These are phyloP conservation scores for Pedionomus torquatus DNA, from an alignment of 2,113 vertebrate genomes.

Conservation along the genomic window DNA sequence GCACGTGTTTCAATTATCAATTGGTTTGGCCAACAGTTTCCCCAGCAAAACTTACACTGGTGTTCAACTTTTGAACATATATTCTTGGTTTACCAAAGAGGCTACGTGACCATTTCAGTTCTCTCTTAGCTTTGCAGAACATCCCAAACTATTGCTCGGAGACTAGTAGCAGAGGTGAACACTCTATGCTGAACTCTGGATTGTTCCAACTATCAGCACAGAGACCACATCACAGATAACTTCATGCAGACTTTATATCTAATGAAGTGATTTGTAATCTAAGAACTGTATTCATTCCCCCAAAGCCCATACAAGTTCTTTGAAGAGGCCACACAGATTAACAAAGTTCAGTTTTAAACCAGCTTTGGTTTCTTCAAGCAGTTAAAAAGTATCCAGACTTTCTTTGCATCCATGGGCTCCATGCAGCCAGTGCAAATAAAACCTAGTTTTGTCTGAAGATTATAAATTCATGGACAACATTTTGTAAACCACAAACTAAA, in stretches of 20 bases:
- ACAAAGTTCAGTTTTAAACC: not conserved
- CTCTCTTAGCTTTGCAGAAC: not conserved
- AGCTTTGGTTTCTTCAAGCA: not conserved
- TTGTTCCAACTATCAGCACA: not conserved
- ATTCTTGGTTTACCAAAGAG: not conserved
- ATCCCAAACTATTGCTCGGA: not conserved
- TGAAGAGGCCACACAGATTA: not conserved
- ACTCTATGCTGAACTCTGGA: not conserved
- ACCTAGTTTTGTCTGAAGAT: not conserved
- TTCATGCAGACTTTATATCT: not conserved
- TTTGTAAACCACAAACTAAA: not conserved
- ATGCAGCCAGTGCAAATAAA: not conserved
- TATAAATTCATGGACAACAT: not conserved
- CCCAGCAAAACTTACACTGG: not conserved
- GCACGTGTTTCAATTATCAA: not conserved
- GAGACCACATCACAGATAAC: not conserved
- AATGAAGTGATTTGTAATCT: not conserved
- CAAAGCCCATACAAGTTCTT: not conserved
- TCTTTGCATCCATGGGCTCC: not conserved
- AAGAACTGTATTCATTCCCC: not conserved
- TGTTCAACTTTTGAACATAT: not conserved
- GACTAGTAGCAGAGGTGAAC: not conserved
- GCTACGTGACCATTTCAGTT: not conserved
- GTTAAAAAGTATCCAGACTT: not conserved
- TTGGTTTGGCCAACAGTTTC: not conserved